Base-by-base conservation (phyloP, 2,888 invertebrate species). In the Drosophila paucipuncta region DNA sequence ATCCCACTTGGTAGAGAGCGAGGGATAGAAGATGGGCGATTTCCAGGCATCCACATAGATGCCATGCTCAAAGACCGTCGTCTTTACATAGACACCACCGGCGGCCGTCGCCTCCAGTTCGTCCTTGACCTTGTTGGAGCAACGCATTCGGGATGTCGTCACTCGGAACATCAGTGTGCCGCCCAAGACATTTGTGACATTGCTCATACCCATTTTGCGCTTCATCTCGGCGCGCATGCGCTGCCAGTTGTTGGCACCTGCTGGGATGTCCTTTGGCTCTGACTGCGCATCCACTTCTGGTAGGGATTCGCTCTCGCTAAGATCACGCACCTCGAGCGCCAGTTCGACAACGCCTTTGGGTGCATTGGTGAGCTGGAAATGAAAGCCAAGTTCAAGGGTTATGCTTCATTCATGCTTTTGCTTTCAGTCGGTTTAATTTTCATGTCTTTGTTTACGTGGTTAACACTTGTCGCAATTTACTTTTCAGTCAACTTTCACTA, bases 1-100 rank as follows among this genome's bases (percentile, higher is more conserved):
- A 83, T 96, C 95, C 94, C 97, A 96, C 93, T 96, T 96, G 84
- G 96, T 95, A n/a, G 97, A 96, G 68, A 97, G 95, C 5, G 96
- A 96, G 7, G 97, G 97, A 22, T 94, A 94, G 92, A 97, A 97
- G 77, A 95, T 94, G 83, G 96, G 95, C 81, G 97, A 96, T 91
- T 96, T 97, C 96, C 97, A 96, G 76, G 94, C 94, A 67, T 94
- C 94, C 35, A 94, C 93, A 43, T 94, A 93, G 60, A 94, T 95
- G 80, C 95, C 95, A 71, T 95, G 95, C 91, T 97, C 96, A 75
- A 96, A 95, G 72, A 96, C 95, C 0, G 96, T 95, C 69, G 97
- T 96, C 93, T 97, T 97, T 75, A 97, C 94, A 91, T 97, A 97
- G 85, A 97, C 94, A 63, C 95, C 96, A 0, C 71, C 73, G 41